Percentiles rank a stretch among this genome's conserved stretches.
phyloP scores from a whole-genome alignment of 1,140 invertebrate genomes.

The Drosophila serrata region DNA sequence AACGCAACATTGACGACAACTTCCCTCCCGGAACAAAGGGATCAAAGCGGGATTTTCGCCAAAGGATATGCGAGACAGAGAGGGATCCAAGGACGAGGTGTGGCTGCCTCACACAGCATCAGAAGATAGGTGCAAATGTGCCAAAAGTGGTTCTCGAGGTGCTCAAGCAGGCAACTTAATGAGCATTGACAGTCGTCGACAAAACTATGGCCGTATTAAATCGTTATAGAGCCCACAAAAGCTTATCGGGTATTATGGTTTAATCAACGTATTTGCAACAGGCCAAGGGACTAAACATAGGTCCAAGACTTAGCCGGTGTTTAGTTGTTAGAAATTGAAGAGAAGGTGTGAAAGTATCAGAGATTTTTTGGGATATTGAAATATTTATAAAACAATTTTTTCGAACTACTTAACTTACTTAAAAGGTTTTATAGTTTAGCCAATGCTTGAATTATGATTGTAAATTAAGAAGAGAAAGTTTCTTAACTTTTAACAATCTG shows the following conservation, averaged over 20 bases:
- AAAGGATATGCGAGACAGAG: constrained; percentile 16
- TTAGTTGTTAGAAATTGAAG: background rate
- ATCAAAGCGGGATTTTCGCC: constrained; percentile 74
- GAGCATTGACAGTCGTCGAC: constrained; percentile 61
- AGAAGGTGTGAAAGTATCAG: background rate
- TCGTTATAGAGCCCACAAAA: constrained; percentile 31
- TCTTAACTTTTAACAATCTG: no score
- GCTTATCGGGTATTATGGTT: constrained; percentile 29
- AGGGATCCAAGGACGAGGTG: background rate
- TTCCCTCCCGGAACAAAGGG: constrained; percentile 55
- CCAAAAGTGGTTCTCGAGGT: constrained; percentile 69
- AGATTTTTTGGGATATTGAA: background rate
- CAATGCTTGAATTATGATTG: no score
- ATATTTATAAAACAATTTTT: no score
- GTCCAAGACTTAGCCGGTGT: background rate
- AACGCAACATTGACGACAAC: constrained; percentile 79
- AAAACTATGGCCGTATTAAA: constrained; percentile 52
- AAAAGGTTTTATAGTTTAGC: no score
- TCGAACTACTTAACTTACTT: no score
- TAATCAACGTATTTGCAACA: constrained; percentile 23
- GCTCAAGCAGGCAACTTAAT: constrained; percentile 74
- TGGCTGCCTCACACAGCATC: background rate
- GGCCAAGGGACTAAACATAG: background rate
- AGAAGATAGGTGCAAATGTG: constrained; percentile 71
- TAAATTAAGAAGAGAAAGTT: no score